phyloP scores from a whole-genome alignment of 2,113 vertebrate genomes.

The Dasyurus viverrinus region DNA sequence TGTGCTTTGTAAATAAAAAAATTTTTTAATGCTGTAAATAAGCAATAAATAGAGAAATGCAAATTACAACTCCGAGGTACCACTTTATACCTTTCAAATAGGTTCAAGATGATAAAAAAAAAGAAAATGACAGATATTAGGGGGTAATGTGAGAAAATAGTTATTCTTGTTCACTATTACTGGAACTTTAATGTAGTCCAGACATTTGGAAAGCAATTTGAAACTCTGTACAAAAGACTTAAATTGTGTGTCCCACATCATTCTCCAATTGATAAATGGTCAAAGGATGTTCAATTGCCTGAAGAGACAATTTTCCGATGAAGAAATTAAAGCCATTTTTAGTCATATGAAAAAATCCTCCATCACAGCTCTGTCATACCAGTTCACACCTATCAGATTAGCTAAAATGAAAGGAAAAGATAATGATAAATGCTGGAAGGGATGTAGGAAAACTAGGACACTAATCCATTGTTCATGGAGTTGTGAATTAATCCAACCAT shows the following conservation, averaged over 20 bases:
- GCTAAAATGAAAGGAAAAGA: background rate
- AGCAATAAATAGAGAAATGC: background rate
- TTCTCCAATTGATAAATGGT: too few species aligned
- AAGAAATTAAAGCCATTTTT: too few species aligned
- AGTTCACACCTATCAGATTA: background rate
- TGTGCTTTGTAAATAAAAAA: too few species aligned
- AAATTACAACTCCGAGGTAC: background rate
- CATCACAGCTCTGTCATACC: background rate
- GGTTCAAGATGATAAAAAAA: background rate
- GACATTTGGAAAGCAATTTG: background rate
- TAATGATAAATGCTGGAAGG: background rate
- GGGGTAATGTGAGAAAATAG: background rate
- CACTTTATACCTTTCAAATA: background rate
- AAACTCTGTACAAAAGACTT: background rate
- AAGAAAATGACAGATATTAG: background rate
- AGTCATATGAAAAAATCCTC: too few species aligned
- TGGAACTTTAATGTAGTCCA: background rate
- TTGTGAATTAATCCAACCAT: background rate
- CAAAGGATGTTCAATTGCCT: too few species aligned
- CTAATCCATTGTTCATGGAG: background rate
- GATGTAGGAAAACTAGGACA: background rate
- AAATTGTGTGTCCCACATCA: too few species aligned
- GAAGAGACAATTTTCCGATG: too few species aligned
- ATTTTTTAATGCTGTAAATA: background rate
- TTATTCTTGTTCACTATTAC: background rate